Evolutionary conservation across 2,797 vertebrate genomes (phyloP), one percentile per base, ranked within the genome.

Genomic region (Helostoma temminkii): DNA sequence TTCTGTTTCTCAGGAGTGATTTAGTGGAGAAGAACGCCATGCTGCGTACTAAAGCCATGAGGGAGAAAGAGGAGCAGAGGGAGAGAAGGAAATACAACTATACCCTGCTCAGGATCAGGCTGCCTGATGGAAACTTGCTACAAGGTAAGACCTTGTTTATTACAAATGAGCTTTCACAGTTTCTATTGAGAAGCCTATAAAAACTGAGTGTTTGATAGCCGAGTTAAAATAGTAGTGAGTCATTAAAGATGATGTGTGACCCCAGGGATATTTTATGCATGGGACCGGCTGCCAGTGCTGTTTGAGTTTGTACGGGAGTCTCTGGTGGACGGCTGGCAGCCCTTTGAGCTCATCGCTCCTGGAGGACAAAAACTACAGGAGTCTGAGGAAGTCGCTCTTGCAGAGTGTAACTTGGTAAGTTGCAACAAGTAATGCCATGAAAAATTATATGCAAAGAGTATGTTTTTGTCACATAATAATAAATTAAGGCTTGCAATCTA

Each of bases 21-120:
- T 77, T 94, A 0, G 91, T 97, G 85, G 97, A 98, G 67, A 95
- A 95, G 83, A 95, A 95, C 1, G 81, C 94, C 0, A 92, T 96
- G 93, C 91, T 99, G 80, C 91, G 96, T 56, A 99, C 98, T 0
- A 97, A 96, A 81, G 98, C 94, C 61, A 99, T 98, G 97, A 90
- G 97, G 36, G 97, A 98, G 84, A 95, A 88, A 41, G 97, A 98
- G 8, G 97, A 98, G 71, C 96, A 97, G 64, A 90, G 96, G 65
- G 97, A 97, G 84, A 90, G 95, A 79, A 93, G 91, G 76, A 98
- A 95, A 66, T 98, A 99, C 90, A 97, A 93, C 71, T 99, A 98
- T 76, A 93, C 96, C 0, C 93, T 99, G 65, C 69, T 99, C n/a
- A 94, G 97, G 10, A 82, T 98, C 43, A 90, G 96, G 12, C 87